Base-by-base conservation (phyloP, 2,888 invertebrate genomes). In the Spilosoma lubricipeda region DNA sequence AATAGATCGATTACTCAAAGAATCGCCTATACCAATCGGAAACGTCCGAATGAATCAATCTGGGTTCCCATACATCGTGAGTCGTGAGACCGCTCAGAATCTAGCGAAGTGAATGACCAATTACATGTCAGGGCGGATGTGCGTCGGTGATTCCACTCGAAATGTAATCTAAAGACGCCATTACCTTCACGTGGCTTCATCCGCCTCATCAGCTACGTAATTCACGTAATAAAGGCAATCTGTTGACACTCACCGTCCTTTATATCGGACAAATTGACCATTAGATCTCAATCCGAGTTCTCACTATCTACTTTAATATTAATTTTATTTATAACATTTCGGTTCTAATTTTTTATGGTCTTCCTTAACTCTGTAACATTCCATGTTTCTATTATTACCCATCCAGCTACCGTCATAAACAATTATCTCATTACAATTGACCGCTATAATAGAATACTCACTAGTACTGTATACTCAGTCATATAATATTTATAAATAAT, bases 51-150 rank as follows among this genome's bases (percentile, higher is more conserved):
- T 78, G 82, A 86, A 80, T 82, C 82, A 79, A 81, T 82, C 79
- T 77, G 83, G 83, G 83, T 88, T 91, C 90, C 87, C 90, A 90
- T 90, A 89, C 86, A 85, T 86, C 88, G 88, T 89, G 87, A 86
- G 85, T 86, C 88, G 88, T 90, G 88, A 86, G 91, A 92, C 80
- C 85, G 84, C 82, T 80, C 84, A 77, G 82, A 85, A 85, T 86
- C 84, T 84, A 85, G 74, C 78, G 84, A 87, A 88, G 90, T 89
- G 88, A 91, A 89, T 89, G 90, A 91, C 91, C 92, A 93, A 93
- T 93, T 93, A 90, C 88, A 83, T 84, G 83, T 84, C 81, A 88
- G 87, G 88, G 89, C 93, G 92, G 92, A 93, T 91, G 91, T 89
- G 85, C 85, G 82, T 81, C 85, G 86, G 87, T 87, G 86, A 88